Evolutionary conservation across 2,797 vertebrate genomes (phyloP).

Genomic region (Sebastes flavidus): DNA sequence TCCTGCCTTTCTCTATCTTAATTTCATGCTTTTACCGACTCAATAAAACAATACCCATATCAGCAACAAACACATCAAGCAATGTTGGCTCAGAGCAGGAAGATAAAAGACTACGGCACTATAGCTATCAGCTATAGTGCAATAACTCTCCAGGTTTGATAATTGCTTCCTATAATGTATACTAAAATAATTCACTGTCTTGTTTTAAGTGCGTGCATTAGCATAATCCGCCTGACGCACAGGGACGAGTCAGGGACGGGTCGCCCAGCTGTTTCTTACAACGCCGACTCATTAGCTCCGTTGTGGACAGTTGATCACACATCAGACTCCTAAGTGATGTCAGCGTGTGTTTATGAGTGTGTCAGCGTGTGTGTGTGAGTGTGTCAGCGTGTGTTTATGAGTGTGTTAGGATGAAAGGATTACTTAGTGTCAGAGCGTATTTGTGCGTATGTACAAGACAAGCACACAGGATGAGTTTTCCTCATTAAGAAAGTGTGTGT

Average conservation of each 20-base stretch:
- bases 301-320: conserved; percentile 25
- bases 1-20: conserved; percentile 1
- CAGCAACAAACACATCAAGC: conserved; percentile 8
- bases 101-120: conserved; percentile 1
- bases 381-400: not conserved
- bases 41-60: conserved; percentile 34
- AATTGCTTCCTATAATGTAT: not conserved
- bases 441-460: not conserved
- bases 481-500: conserved; percentile 11
- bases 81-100: not conserved
- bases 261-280: conserved; percentile 12
- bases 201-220: conserved; percentile 7
- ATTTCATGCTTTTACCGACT: not conserved
- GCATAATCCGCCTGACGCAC: conserved; percentile 3
- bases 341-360: not conserved
- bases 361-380: not conserved
- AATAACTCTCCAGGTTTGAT: conserved; percentile 13
- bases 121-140: not conserved
- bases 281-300: conserved; percentile 37
- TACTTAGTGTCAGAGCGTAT: conserved; percentile 5
- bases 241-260: not conserved
- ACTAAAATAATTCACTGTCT: conserved; percentile 11
- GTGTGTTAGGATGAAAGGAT: conserved; percentile 12
- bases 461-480: conserved; percentile 13
- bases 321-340: not conserved